Conservation (phyloP, 2,888 invertebrate genomes). For the Agelastica alni region DNA sequence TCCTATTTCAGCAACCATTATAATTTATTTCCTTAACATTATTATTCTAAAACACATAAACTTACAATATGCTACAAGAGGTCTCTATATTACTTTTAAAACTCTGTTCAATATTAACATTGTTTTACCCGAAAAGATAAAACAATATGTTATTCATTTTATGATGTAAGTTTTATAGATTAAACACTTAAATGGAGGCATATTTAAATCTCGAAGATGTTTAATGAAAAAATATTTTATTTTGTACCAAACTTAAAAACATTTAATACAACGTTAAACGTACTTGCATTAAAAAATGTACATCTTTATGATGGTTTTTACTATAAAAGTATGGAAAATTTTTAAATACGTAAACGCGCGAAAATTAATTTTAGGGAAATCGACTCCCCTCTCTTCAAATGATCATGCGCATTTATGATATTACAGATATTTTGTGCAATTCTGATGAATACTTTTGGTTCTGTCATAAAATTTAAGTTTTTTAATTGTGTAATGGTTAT, state of each 20-base stretch:
- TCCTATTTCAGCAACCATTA: conserved; percentile 1
- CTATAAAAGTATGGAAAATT: conserved; percentile 18
- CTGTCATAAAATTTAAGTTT: conserved; percentile 48
- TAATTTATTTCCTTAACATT: not conserved
- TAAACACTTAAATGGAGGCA: conserved; percentile 6
- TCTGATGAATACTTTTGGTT: conserved; percentile 44
- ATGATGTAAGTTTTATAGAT: conserved; percentile 14
- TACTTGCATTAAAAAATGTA: too few species aligned
- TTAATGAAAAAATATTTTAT: too few species aligned
- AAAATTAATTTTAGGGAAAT: conserved; percentile 34
- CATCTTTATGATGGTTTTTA: not conserved
- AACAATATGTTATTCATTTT: conserved; percentile 5
- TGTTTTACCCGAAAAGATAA: too few species aligned
- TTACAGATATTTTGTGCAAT: conserved; percentile 43
- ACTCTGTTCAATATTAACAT: too few species aligned
- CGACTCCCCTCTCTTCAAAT: conserved; percentile 30
- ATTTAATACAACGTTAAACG: too few species aligned
- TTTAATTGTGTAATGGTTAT: conserved; percentile 31
- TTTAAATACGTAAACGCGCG: conserved; percentile 28
- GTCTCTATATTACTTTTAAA: too few species aligned
- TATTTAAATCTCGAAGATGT: conserved; percentile 5
- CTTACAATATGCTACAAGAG: too few species aligned
- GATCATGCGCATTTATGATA: conserved; percentile 42
- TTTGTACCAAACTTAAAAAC: too few species aligned
- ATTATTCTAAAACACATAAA: not conserved